phyloP scores from a whole-genome alignment of 2,113 vertebrate genomes.

The Tupaia chinensis region DNA sequence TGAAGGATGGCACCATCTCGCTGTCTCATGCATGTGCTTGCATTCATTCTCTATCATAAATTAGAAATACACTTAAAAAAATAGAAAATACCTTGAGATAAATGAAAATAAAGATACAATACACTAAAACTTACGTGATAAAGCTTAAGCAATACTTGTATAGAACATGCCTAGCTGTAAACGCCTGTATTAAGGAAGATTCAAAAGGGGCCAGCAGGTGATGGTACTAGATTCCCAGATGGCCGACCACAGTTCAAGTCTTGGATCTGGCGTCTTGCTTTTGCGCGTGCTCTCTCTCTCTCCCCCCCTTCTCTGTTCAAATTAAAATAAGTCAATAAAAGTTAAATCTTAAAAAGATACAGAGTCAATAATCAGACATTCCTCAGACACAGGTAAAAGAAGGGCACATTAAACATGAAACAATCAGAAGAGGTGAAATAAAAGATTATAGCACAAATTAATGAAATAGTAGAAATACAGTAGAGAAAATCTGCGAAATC shows the following conservation, averaged over 20 bases:
- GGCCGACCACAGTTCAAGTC: too few species aligned
- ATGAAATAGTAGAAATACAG: neutral
- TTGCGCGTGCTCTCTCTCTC: too few species aligned
- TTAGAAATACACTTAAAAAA: too few species aligned
- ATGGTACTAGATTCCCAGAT: too few species aligned
- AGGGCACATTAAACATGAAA: neutral
- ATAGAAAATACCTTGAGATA: neutral
- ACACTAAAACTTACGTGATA: neutral
- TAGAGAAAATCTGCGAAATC: neutral
- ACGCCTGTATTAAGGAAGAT: neutral
- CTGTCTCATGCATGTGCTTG: too few species aligned
- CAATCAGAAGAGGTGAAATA: neutral
- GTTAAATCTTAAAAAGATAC: neutral
- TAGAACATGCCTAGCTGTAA: neutral
- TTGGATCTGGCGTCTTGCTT: too few species aligned
- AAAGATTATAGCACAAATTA: neutral
- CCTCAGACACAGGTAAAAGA: neutral
- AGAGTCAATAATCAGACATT: neutral
- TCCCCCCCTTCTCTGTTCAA: too few species aligned
- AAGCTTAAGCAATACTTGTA: neutral
- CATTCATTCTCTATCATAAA: too few species aligned
- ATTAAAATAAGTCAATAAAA: too few species aligned
- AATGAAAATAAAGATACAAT: neutral
- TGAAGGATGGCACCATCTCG: too few species aligned
- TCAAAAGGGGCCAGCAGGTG: too few species aligned